Percentiles rank a stretch among this genome's conserved stretches.
Evolutionary conservation across 2,888 invertebrate genomes (phyloP).

Genomic region (Tanypteryx hageni): DNA sequence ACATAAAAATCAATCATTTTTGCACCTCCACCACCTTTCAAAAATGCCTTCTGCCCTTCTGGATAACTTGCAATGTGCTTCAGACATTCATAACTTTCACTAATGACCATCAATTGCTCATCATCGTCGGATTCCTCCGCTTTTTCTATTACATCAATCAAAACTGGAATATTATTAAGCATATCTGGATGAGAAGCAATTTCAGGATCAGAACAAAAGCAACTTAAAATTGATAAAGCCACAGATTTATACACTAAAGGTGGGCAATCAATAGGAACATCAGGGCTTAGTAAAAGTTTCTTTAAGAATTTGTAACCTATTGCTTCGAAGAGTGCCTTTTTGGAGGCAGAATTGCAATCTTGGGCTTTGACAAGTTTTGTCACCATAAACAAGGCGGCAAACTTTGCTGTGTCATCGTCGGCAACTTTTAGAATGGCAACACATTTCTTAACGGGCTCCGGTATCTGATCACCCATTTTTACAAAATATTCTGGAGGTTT

Average conservation of each 20-base stretch:
- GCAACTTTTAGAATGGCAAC: constrained; percentile 87
- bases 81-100: constrained; percentile 90
- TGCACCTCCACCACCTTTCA: constrained; percentile 86
- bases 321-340: constrained; percentile 90
- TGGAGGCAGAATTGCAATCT: constrained; percentile 86
- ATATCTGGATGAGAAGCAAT: constrained; percentile 90
- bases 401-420: constrained; percentile 92
- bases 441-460: constrained; percentile 91
- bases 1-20: constrained; percentile 80
- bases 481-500: not conserved
- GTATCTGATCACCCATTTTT: constrained; percentile 75
- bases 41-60: constrained; percentile 87
- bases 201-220: constrained; percentile 89
- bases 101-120: constrained; percentile 90
- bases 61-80: constrained; percentile 88
- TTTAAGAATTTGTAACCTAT: constrained; percentile 92
- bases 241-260: constrained; percentile 94
- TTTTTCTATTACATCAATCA: constrained; percentile 89
- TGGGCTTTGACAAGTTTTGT: constrained; percentile 92
- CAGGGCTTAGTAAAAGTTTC: constrained; percentile 85
- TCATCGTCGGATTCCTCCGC: constrained; percentile 88
- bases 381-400: constrained; percentile 93
- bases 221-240: constrained; percentile 90
- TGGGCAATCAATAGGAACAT: constrained; percentile 91
- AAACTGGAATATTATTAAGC: constrained; percentile 88